Conservation (phyloP, 2,113 vertebrate species). For the Channa argus region DNA sequence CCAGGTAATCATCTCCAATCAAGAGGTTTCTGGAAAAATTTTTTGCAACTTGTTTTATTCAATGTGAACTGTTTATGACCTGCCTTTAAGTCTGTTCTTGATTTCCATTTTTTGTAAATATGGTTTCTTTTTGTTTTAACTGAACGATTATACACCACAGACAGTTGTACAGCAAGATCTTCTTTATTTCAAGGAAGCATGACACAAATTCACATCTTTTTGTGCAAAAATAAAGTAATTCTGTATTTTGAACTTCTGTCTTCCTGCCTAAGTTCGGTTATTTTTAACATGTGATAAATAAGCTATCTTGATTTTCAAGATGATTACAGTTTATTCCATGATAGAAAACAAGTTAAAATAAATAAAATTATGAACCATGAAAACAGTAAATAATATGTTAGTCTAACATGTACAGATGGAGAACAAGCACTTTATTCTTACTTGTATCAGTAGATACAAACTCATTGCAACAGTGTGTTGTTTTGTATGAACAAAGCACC, state of each 20-base stretch:
- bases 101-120: conserved; percentile 73
- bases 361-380: conserved; percentile 1
- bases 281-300: conserved; percentile 38
- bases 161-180: conserved; percentile 30
- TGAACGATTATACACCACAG: conserved; percentile 48
- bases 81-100: conserved; percentile 39
- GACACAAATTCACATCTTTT: conserved; percentile 24
- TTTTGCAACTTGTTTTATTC: conserved; percentile 44
- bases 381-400: conserved; percentile 25
- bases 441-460: conserved; percentile 63
- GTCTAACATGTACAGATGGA: conserved; percentile 53
- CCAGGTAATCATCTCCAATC: conserved; percentile 40
- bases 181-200: conserved; percentile 34
- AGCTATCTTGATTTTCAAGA: conserved; percentile 20
- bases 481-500: conserved; percentile 72
- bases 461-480: conserved; percentile 60
- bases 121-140: conserved; percentile 42
- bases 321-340: conserved; percentile 34
- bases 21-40: conserved; percentile 29
- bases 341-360: conserved; percentile 26
- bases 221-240: conserved; percentile 49
- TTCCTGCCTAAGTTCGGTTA: conserved; percentile 56
- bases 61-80: conserved; percentile 44
- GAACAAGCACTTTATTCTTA: conserved; percentile 69
- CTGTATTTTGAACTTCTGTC: conserved; percentile 49